A percentile compares a stretch with the other conserved stretches of the same genome.
Evolutionary conservation across 2,888 invertebrate genomes (phyloP).

Genomic region (Dasypogon diadema): DNA sequence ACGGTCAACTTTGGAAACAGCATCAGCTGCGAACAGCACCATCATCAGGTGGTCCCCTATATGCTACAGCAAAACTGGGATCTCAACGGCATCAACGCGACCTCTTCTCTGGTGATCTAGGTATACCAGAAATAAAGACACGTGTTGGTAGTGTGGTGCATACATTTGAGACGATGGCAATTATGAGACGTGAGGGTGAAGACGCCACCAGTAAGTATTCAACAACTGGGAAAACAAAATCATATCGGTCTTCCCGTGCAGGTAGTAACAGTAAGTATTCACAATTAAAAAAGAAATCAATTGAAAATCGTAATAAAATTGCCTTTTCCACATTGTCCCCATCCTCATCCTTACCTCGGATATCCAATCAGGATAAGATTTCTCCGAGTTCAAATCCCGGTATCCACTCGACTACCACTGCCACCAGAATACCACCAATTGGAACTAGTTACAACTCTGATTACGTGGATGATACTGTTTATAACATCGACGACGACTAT

Average conservation of each 20-base stretch:
- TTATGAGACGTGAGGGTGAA: conserved; percentile 61
- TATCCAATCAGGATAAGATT: conserved; percentile 5
- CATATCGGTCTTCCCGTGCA: conserved; percentile 50
- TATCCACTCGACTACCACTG: neutral
- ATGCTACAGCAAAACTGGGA: conserved; percentile 59
- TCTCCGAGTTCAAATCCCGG: neutral
- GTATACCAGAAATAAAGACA: conserved; percentile 67
- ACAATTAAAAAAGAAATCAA: conserved; percentile 66
- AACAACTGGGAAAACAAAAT: conserved; percentile 30
- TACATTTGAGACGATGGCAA: conserved; percentile 67
- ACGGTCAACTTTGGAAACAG: conserved; percentile 54
- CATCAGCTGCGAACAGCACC: conserved; percentile 3
- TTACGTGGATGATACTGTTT: conserved; percentile 22
- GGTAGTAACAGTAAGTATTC: conserved; percentile 62
- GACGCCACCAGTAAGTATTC: conserved; percentile 37
- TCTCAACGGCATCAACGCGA: conserved; percentile 66
- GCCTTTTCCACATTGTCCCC: conserved; percentile 38
- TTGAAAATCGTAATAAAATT: conserved; percentile 61
- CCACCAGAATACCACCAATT: neutral
- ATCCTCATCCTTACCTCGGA: conserved; percentile 45
- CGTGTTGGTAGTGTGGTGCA: conserved; percentile 68
- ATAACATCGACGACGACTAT: conserved; percentile 63
- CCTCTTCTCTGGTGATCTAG: conserved; percentile 67
- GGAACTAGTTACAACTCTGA: neutral
- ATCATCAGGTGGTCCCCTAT: neutral